Evolutionary conservation across 2,888 invertebrate genomes (phyloP), one percentile per base, ranked within the genome.

Genomic region (Trissonchulus latispiculum): DNA sequence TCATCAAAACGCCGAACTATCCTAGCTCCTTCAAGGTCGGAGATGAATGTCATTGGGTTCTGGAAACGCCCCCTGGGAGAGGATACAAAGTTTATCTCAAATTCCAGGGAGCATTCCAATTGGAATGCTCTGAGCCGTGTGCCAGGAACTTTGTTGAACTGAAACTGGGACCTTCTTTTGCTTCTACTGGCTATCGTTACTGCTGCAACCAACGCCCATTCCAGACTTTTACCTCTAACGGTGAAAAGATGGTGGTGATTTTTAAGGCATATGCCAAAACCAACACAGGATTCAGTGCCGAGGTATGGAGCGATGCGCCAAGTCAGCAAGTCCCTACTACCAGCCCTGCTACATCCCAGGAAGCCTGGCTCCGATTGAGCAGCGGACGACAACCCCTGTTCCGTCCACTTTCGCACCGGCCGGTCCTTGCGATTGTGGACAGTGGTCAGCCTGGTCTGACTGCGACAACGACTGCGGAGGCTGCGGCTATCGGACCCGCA

Each of bases 381-480:
- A 35, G 31, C 35, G 66, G 15, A 68, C 69, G 23, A 68, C 69
- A 2, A 36, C 33, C 33, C 69, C 69, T 2, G 36, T 3, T 8
- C 71, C 71, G 35, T 3, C 8, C 31, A 70, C 71, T 15, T 70
- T 70, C 28, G 31, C 48, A 28, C 71, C 71, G 59, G 3, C 48
- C 23, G 31, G 73, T 76, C 80, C 79, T 74, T 81, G 81, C 70
- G 77, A 75, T 0, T 82, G 82, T 73, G 75, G 76, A 2, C 70
- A 72, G 2, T 82, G 82, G 82, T 76, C 77, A 0, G 79, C 78
- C 71, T 81, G 80, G 72, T 1, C 48, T 2, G 72, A 74, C 29
- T 82, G 82, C 73, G 75, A 78, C 2, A 80, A 81, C 73, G 75
- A 78, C 72, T 82, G 82, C 75, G 82, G 82, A 37, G 82, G 81